Evolutionary conservation across 2,888 invertebrate species (phyloP).

Genomic region (Papilio demoleus): DNA sequence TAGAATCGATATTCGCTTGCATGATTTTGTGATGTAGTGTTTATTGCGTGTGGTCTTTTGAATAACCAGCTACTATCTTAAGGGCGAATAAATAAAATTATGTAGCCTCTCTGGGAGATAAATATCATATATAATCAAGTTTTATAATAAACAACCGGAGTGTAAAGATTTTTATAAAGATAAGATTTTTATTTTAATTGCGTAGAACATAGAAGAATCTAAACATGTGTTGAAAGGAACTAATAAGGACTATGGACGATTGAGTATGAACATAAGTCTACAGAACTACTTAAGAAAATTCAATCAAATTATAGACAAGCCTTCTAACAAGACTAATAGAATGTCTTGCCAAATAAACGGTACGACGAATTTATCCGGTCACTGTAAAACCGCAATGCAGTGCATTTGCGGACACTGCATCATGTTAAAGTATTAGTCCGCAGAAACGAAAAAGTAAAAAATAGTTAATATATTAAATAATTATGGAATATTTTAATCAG

Average conservation of each 20-base stretch:
- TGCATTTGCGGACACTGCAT: slow-evolving; percentile 20
- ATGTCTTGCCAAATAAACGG: slow-evolving; percentile 1
- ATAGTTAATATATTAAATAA: neutral
- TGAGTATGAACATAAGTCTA: no score
- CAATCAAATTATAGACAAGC: slow-evolving; percentile 4
- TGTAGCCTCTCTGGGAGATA: slow-evolving; percentile 39
- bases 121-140: slow-evolving; percentile 29
- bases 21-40: slow-evolving; percentile 28
- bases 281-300: neutral
- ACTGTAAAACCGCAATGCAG: slow-evolving; percentile 36
- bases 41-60: slow-evolving; percentile 47
- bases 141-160: no score
- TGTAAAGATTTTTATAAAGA: no score
- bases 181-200: neutral
- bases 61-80: slow-evolving; percentile 38
- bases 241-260: no score
- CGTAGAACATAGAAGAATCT: neutral
- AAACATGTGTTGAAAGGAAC: neutral
- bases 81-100: slow-evolving; percentile 44
- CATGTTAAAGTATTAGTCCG: slow-evolving; percentile 9
- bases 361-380: slow-evolving; percentile 20
- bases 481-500: neutral
- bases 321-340: slow-evolving; percentile 6
- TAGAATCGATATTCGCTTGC: slow-evolving; percentile 42
- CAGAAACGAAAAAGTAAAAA: neutral